Base-by-base conservation (phyloP, 1,140 invertebrate genomes). In the Calycopis cecrops region DNA sequence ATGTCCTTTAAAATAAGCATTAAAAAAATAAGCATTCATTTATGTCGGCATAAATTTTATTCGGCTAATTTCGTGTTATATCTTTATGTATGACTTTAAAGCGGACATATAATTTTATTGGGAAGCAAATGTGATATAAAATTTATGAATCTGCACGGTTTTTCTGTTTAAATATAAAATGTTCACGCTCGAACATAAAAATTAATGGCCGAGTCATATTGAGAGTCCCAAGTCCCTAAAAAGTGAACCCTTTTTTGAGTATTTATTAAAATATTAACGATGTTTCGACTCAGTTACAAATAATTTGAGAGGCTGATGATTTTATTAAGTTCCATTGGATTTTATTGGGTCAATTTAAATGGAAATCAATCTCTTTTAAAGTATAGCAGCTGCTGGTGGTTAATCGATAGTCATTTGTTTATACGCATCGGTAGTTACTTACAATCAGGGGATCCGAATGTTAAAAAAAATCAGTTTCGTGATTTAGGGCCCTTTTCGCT, bases 121-220 rank as follows among this genome's bases (percentile, higher is more conserved):
- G 14, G 12, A 44, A 44, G 40, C 40, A 16, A 44, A 44, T 44
- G 16, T 44, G 40, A 44, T 44, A 14, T 12, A 16, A 44, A 44
- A 44, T 44, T 16, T 44, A 44, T 44, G 14, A 44, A 16, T 16
- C 17, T 16, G 40, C 16, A 44, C 16, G 40, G 21, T 44, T 44
- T 44, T 44, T 44, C 40, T 44, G 40, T 44, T 44, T 44, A 44
- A 44, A 44, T 44, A 44, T 44, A 44, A 44, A 44, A 44, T 17
- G 40, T 16, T 44, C 40, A 17, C 16, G 14, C 17, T 44, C 40
- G 7, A 44, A 14, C 40, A 44, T 44, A 44, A 44, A 44, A 16
- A 44, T 16, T 44, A 44, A 44, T 44, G 40, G 10, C 40, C 14
- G 14, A 44, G 14, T 11, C 40, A 44, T 44, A 16, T 44, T 44